phyloP scores from a whole-genome alignment of 2,113 vertebrate genomes.

The Hucho hucho region DNA sequence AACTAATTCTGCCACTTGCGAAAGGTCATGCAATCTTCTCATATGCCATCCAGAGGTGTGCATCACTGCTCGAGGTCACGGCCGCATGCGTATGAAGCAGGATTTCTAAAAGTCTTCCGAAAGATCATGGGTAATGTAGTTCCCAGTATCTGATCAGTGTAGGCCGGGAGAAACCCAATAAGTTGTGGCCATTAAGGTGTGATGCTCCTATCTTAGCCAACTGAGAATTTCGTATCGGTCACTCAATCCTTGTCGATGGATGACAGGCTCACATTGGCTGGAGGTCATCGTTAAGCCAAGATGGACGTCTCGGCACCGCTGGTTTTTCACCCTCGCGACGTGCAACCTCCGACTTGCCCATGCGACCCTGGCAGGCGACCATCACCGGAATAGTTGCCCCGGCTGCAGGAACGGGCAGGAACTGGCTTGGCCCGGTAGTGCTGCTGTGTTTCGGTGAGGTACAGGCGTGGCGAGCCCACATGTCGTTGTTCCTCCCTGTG shows the following conservation, averaged over 20 bases:
- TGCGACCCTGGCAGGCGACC: constrained; percentile 50
- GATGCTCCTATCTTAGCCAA: constrained; percentile 6
- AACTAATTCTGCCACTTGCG: not conserved
- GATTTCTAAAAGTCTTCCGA: constrained; percentile 6
- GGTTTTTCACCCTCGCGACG: constrained; percentile 53
- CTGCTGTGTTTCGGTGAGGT: constrained; percentile 59
- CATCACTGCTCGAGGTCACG: constrained; percentile 9
- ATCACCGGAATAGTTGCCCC: constrained; percentile 19
- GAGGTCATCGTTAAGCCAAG: constrained; percentile 58
- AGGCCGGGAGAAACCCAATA: too few relatives aligned
- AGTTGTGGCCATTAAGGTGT: not conserved
- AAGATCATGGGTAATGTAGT: constrained; percentile 11
- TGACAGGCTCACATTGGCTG: constrained; percentile 74
- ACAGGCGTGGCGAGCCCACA: constrained; percentile 60
- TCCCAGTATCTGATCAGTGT: constrained; percentile 12
- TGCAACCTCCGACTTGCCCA: constrained; percentile 39
- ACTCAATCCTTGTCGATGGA: constrained; percentile 18
- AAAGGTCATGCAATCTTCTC: constrained; percentile 38
- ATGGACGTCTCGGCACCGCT: constrained; percentile 52
- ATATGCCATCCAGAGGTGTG: constrained; percentile 22
- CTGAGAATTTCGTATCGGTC: not conserved
- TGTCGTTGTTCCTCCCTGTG: constrained; percentile 50
- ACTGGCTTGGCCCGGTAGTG: constrained; percentile 57
- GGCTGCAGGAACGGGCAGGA: constrained; percentile 75
- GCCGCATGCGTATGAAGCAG: constrained; percentile 42